Conservation (phyloP, 2,797 vertebrate genomes). For the Chelidonichthys spinosus region DNA sequence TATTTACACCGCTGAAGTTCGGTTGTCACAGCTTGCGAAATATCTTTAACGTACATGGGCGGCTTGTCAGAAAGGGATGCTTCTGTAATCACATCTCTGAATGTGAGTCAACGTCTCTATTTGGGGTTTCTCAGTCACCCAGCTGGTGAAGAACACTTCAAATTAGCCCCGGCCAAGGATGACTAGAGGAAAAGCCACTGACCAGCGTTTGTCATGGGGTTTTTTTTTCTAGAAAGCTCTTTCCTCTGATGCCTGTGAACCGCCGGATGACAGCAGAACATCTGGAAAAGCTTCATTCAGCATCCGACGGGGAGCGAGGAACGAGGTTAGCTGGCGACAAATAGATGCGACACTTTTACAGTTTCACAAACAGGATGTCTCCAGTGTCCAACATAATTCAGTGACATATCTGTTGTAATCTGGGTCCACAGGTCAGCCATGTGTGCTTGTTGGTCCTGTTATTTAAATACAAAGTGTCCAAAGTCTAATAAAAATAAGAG, state of each 20-base stretch:
- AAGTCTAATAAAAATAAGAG: conserved; percentile 17
- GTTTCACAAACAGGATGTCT: conserved; percentile 29
- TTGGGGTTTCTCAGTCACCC: conserved; percentile 38
- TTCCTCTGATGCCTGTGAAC: conserved; percentile 8
- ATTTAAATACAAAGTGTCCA: conserved; percentile 5
- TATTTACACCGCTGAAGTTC: conserved; percentile 18
- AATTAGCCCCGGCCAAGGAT: conserved; percentile 31
- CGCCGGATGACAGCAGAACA: conserved; percentile 50
- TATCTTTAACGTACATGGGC: conserved; percentile 8
- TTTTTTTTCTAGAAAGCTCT: conserved; percentile 29
- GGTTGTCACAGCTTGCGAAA: conserved; percentile 17
- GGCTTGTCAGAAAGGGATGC: conserved; percentile 26
- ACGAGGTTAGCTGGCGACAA: conserved; percentile 55
- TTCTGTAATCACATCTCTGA: conserved; percentile 49
- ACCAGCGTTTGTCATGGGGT: conserved; percentile 29
- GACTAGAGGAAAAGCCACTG: conserved; percentile 30
- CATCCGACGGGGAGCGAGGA: conserved; percentile 43
- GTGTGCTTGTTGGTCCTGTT: neutral
- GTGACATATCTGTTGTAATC: conserved; percentile 7
- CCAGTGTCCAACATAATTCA: conserved; percentile 4
- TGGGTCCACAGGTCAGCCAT: neutral
- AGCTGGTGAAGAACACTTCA: conserved; percentile 47
- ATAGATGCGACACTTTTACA: conserved; percentile 29
- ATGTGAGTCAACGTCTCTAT: conserved; percentile 53
- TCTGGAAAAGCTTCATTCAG: conserved; percentile 55